Percentiles rank a stretch among this genome's conserved stretches.
These are phyloP conservation scores for Scaptomyza polygonia DNA, from an alignment of 2,888 invertebrate genomes.

Conservation along the genomic window DNA sequence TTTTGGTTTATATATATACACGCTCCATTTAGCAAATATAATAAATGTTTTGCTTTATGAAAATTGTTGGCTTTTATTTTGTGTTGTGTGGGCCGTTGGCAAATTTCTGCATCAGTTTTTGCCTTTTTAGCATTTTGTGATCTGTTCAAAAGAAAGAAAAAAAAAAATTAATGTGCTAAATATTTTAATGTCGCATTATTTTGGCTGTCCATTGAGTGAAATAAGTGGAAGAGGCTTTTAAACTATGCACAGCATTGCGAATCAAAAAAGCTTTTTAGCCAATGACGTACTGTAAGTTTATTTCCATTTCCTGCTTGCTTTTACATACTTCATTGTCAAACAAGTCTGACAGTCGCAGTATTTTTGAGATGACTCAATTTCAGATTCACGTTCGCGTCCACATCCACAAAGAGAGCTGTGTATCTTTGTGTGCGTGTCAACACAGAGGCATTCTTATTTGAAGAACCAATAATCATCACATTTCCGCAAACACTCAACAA, in stretches of 20 bases:
- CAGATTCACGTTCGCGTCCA: constrained; percentile 23
- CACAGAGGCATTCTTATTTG: constrained; percentile 59
- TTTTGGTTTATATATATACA: constrained; percentile 24
- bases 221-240: constrained; percentile 39
- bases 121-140: constrained; percentile 42
- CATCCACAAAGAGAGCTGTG: constrained; percentile 23
- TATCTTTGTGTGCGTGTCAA: constrained; percentile 42
- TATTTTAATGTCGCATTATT: constrained; percentile 57
- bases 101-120: constrained; percentile 36
- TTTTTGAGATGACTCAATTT: constrained; percentile 44
- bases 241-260: constrained; percentile 1
- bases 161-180: constrained; percentile 68
- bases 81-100: constrained; percentile 41
- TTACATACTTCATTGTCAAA: constrained; percentile 18
- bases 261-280: background rate
- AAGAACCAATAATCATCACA: constrained; percentile 77
- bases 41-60: constrained; percentile 71
- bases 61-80: constrained; percentile 49
- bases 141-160: constrained; percentile 59
- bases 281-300: too few species aligned
- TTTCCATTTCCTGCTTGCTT: background rate
- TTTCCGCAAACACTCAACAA: constrained; percentile 68
- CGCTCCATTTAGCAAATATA: constrained; percentile 75
- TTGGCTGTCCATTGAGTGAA: constrained; percentile 45
- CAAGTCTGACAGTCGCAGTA: constrained; percentile 24